Percentiles rank a stretch among this genome's conserved stretches.
These are phyloP conservation scores for Pseudoatta argentina DNA, from an alignment of 1,140 invertebrate species.

Conservation along the genomic window DNA sequence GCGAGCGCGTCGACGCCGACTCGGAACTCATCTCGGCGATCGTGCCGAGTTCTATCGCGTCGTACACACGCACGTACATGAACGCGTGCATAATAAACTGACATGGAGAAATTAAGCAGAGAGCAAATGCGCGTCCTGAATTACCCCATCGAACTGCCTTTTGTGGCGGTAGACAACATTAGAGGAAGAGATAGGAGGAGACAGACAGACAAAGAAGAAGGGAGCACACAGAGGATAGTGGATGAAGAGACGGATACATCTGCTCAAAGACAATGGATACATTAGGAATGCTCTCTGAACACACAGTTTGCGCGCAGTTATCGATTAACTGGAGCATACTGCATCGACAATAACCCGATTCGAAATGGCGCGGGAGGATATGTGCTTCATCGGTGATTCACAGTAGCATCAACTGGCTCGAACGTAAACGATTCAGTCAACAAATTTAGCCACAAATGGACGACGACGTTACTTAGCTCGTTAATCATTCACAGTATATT, in stretches of 20 bases:
- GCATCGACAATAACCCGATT: conserved; percentile 71
- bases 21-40: conserved; percentile 57
- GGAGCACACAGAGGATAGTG: neutral
- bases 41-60: conserved; percentile 68
- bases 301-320: conserved; percentile 74
- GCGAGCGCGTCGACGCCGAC: conserved; percentile 57
- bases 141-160: conserved; percentile 68
- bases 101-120: conserved; percentile 68
- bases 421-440: conserved; percentile 66
- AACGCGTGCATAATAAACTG: conserved; percentile 33
- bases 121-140: conserved; percentile 58
- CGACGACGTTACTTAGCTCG: conserved; percentile 19
- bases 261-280: conserved; percentile 78
- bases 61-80: neutral
- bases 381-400: conserved; percentile 73
- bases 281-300: conserved; percentile 80
- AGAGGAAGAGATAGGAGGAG: neutral
- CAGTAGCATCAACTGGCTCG: conserved; percentile 62
- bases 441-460: conserved; percentile 62
- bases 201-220: conserved; percentile 38
- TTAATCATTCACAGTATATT: conserved; percentile 26
- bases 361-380: conserved; percentile 62
- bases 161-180: conserved; percentile 54
- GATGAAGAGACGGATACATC: conserved; percentile 56
- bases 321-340: conserved; percentile 78